Percentiles rank a stretch among this genome's conserved stretches.
Conservation (phyloP, 1,140 invertebrate genomes). For the Cepaea nemoralis region DNA sequence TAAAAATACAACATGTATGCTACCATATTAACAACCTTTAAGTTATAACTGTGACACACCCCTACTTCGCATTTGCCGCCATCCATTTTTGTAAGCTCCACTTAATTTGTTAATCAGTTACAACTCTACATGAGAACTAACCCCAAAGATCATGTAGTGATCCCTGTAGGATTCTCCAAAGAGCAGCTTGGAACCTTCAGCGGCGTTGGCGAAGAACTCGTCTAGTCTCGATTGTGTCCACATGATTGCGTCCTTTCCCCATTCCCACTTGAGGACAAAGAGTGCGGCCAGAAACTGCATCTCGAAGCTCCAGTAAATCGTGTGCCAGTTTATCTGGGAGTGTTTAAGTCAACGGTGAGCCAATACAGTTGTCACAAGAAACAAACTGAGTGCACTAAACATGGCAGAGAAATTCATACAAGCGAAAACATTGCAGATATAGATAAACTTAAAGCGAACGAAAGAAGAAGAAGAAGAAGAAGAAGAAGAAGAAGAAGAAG, state of each 20-base stretch:
- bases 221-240: conserved; percentile 81
- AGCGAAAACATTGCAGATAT: too few species aligned
- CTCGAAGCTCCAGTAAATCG: conserved; percentile 78
- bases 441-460: too few species aligned
- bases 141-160: conserved; percentile 64
- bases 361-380: too few species aligned
- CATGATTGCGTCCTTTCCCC: conserved; percentile 82
- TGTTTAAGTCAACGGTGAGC: not conserved
- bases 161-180: conserved; percentile 78
- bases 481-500: too few species aligned
- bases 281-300: conserved; percentile 89
- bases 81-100: too few species aligned
- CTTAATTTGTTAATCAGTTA: too few species aligned
- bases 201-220: conserved; percentile 83
- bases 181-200: conserved; percentile 85
- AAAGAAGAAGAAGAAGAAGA: too few species aligned
- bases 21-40: too few species aligned
- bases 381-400: not conserved
- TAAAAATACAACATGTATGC: too few species aligned
- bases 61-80: too few species aligned
- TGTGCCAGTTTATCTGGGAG: conserved; percentile 64
- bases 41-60: too few species aligned
- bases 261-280: conserved; percentile 85
- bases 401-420: too few species aligned
- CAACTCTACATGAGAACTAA: conserved; percentile 46